Percentiles rank a stretch among this genome's conserved stretches.
Conservation (phyloP, 2,888 invertebrate genomes). For the Teleogryllus oceanicus region DNA sequence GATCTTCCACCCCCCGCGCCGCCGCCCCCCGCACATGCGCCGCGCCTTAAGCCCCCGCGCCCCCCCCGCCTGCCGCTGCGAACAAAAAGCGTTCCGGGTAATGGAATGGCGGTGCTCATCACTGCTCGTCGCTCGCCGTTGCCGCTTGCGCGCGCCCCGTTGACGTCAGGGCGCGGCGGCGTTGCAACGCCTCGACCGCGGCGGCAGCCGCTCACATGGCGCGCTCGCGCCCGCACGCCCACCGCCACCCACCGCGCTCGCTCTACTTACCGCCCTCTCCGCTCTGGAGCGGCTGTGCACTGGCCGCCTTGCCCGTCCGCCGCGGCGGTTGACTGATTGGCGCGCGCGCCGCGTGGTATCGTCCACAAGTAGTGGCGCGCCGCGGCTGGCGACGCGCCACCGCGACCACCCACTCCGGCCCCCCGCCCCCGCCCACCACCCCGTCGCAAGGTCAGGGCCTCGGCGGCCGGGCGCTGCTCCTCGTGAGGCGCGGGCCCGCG, state of each 20-base stretch:
- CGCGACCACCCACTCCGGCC: not conserved
- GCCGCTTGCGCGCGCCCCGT: not conserved
- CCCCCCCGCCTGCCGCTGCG: not conserved
- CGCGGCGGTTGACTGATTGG: not conserved
- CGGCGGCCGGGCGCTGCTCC: no score
- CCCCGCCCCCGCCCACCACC: not conserved
- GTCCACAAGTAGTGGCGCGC: not conserved
- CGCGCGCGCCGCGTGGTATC: not conserved
- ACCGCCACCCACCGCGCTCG: not conserved
- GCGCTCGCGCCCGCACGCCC: not conserved
- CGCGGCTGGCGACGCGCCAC: no score
- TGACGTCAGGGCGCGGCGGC: constrained; percentile 18
- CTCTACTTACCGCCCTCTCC: not conserved
- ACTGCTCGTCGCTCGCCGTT: constrained; percentile 5
- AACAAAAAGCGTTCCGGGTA: not conserved
- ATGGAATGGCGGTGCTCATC: not conserved
- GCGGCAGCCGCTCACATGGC: not conserved
- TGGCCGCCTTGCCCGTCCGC: not conserved
- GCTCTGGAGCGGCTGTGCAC: not conserved
- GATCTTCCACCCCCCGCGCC: not conserved
- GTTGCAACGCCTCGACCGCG: not conserved
- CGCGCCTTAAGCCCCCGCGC: not conserved
- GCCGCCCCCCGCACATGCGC: not conserved
- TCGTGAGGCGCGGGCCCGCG: no score
- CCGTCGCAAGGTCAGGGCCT: no score